Percentiles rank a stretch among this genome's conserved stretches.
phyloP scores from a whole-genome alignment of 2,888 invertebrate species.

The Cerastis leucographa region DNA sequence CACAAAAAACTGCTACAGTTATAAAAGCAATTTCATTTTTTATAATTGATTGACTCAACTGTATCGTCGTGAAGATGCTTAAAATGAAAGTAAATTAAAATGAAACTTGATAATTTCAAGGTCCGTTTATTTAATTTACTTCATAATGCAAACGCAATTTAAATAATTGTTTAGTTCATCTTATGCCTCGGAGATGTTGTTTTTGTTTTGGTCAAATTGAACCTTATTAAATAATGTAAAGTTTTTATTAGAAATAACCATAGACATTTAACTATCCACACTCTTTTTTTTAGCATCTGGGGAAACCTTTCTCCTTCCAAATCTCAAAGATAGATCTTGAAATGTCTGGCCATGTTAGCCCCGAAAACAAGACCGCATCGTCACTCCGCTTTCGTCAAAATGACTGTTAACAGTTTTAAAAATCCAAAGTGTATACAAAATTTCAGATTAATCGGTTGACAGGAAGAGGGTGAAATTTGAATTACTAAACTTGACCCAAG shows the following conservation, averaged over 20 bases:
- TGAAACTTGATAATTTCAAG: slow-evolving; percentile 42
- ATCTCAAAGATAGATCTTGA: background rate
- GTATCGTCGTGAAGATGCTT: slow-evolving; percentile 26
- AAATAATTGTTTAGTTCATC: slow-evolving; percentile 16
- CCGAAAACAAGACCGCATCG: background rate
- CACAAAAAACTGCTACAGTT: slow-evolving; percentile 1
- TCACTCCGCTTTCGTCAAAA: background rate
- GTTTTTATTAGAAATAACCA: slow-evolving; percentile 1
- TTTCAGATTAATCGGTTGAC: no score
- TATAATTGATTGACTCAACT: slow-evolving; percentile 40
- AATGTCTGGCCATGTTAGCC: background rate
- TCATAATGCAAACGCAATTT: slow-evolving; percentile 19
- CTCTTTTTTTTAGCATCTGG: background rate
- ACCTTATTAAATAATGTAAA: background rate
- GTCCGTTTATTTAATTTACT: slow-evolving; percentile 22
- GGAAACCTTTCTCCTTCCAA: background rate
- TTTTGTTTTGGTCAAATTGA: background rate
- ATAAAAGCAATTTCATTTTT: slow-evolving; percentile 35
- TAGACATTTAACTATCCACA: background rate
- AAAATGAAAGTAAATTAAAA: slow-evolving; percentile 50
- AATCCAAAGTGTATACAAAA: no score
- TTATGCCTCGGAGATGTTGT: background rate
- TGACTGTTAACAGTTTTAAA: background rate
- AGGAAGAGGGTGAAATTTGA: no score
- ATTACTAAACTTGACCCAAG: no score